A percentile compares a stretch with the other conserved stretches of the same genome.
Conservation (phyloP, 2,797 vertebrate species). For the Eleutherodactylus coqui region DNA sequence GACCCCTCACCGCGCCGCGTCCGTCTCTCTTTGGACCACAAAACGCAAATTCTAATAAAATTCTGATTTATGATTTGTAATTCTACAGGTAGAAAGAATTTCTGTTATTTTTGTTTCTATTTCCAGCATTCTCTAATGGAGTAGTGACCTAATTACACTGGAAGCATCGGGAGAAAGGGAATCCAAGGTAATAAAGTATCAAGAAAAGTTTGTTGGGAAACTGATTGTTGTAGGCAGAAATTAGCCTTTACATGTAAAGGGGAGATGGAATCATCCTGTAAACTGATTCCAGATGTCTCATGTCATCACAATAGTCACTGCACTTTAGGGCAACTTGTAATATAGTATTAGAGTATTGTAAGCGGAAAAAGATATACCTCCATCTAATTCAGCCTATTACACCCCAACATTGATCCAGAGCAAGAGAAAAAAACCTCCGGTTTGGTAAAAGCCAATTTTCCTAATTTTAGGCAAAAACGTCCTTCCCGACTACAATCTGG, state of each 20-base stretch:
- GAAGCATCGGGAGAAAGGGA: conserved; percentile 71
- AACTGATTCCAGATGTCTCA: too few species aligned
- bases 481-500: too few species aligned
- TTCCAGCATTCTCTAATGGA: conserved; percentile 70
- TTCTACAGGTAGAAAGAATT: conserved; percentile 77
- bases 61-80: conserved; percentile 76
- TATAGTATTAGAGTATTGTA: too few species aligned
- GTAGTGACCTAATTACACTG: conserved; percentile 68
- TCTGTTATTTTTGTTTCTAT: conserved; percentile 27
- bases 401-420: too few species aligned
- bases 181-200: neutral
- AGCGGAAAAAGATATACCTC: too few species aligned
- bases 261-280: too few species aligned
- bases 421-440: too few species aligned
- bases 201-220: neutral
- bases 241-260: neutral
- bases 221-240: neutral
- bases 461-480: too few species aligned
- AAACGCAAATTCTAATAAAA: conserved; percentile 79
- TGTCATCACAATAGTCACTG: too few species aligned
- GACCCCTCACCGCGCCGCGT: conserved; percentile 74
- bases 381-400: too few species aligned
- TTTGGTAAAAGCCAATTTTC: too few species aligned
- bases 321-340: too few species aligned
- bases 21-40: conserved; percentile 75